These are phyloP conservation scores for Graptemys geographica DNA, from an alignment of 2,797 vertebrate genomes.

Conservation along the genomic window DNA sequence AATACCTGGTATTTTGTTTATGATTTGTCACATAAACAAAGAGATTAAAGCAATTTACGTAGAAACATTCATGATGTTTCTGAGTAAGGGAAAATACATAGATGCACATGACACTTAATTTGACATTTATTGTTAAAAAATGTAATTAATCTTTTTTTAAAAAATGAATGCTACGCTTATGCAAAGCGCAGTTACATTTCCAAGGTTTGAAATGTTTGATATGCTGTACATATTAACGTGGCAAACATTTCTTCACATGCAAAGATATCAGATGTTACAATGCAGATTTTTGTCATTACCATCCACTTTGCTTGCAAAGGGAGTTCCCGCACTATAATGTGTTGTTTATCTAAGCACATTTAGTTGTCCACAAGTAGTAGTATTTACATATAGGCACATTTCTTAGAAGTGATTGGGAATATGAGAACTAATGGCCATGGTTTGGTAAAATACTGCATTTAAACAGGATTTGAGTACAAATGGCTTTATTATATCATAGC, in stretches of 20 bases:
- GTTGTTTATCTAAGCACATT: conserved; percentile 62
- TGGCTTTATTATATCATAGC: conserved; percentile 36
- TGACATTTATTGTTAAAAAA: too few relatives aligned
- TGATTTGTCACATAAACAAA: conserved; percentile 69
- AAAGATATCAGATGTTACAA: conserved; percentile 52
- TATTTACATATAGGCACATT: conserved; percentile 54
- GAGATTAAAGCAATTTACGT: conserved; percentile 75
- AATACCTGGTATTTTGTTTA: conserved; percentile 74
- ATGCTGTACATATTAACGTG: conserved; percentile 45
- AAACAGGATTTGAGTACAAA: conserved; percentile 51
- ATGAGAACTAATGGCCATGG: conserved; percentile 13
- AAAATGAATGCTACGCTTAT: conserved; percentile 62
- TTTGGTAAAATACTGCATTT: conserved; percentile 55
- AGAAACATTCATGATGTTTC: conserved; percentile 63
- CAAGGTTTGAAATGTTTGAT: conserved; percentile 68
- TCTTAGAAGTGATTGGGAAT: conserved; percentile 41
- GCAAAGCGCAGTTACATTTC: conserved; percentile 63
- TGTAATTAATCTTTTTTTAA: conserved; percentile 57
- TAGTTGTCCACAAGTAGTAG: neutral
- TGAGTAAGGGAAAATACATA: conserved; percentile 59
- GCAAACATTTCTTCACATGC: conserved; percentile 38
- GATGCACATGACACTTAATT: conserved; percentile 70
- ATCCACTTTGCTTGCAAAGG: conserved; percentile 36
- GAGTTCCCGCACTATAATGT: conserved; percentile 22
- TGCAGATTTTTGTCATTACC: conserved; percentile 45